Base-by-base conservation (phyloP, 2,797 vertebrate genomes). In the Gephyroberyx darwinii region DNA sequence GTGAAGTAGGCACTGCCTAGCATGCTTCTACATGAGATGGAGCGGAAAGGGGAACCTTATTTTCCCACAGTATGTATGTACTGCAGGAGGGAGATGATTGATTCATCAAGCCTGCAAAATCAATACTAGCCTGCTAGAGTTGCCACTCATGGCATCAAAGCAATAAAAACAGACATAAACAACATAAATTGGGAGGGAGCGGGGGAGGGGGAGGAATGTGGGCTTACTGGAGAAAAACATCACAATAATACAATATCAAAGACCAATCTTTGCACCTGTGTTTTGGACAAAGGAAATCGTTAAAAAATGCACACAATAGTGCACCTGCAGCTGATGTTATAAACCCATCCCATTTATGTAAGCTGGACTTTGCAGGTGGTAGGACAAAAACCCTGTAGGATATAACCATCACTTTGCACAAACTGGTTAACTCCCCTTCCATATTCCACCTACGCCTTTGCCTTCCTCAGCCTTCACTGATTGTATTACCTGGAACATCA, bases 51-150 rank as follows among this genome's bases (percentile, higher is more conserved):
- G 26, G 53, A 80, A 71, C 33, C 22, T 80, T 65, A 26, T 81
- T 75, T 78, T 71, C 51, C 3, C 56, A 75, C 57, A 26, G 64
- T 66, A 68, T 78, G 65, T 69, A 53, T 56, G 71, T 72, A 82
- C 71, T 86, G 65, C 79, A 75, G 83, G 66, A 83, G 78, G 75
- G 69, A 52, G 60, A 81, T 83, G 88, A 90, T 86, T 88, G 90
- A 91, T 91, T 89, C 77, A 86, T 81, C 79, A 85, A 81, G 66
- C 69, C 63, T 53, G n/a, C 19, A 75, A 62, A 85, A 90, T 90
- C 89, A 84, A 89, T 90, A 71, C 56, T 52, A 86, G 87, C 63
- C 84, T 81, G 78, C 68, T 75, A 13, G 59, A 75, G 77, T 59
- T 83, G 83, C 75, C 65, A 73, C 69, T 85, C 84, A 78, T 78